Evolutionary conservation across 1,140 invertebrate genomes (phyloP), one percentile per base, ranked within the genome.

Genomic region (Drosophila orena): DNA sequence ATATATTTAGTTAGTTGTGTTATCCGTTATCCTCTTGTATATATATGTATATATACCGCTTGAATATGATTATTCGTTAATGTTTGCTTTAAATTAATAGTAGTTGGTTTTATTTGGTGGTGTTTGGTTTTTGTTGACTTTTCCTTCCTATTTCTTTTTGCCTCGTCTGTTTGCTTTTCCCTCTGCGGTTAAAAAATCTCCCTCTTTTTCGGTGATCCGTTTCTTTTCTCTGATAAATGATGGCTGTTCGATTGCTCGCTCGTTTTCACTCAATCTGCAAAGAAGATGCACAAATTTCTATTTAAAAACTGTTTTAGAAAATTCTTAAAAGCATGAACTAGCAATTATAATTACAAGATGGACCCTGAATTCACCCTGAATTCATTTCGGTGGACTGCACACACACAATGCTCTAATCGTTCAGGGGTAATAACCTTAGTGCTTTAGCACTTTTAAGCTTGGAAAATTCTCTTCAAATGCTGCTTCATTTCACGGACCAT

Each of bases 41-140:
- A 80, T 81, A 80, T 79, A 62, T 86, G 81, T n/a, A n/a, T 81
- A 62, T 86, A 86, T 81, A 79, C 40, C 65, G 79, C 64, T 86
- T 89, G 77, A 88, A 90, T 90, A 91, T 91, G 88, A 90, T 91
- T 90, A 91, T 83, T 90, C 86, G 76, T 91, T 90, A 75, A 56
- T 70, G 40, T 79, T 72, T 90, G 68, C 65, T 58, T 83, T 66
- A 76, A 80, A 61, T 84, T 89, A 90, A 80, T 89, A 90, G 83
- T 91, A 91, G 90, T 91, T 91, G 90, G 90, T 91, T 91, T 91
- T 91, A 68, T 79, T 91, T 91, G 90, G 90, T 91, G 90, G 90
- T 91, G 90, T 91, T 89, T 88, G 90, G 80, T 91, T 89, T 90
- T 84, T 64, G 54, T 57, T 72, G 68, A 61, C 47, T 38, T 43